Evolutionary conservation across 2,797 vertebrate species (phyloP), one percentile per base, ranked within the genome.

Genomic region (Rhynchotus rufescens): DNA sequence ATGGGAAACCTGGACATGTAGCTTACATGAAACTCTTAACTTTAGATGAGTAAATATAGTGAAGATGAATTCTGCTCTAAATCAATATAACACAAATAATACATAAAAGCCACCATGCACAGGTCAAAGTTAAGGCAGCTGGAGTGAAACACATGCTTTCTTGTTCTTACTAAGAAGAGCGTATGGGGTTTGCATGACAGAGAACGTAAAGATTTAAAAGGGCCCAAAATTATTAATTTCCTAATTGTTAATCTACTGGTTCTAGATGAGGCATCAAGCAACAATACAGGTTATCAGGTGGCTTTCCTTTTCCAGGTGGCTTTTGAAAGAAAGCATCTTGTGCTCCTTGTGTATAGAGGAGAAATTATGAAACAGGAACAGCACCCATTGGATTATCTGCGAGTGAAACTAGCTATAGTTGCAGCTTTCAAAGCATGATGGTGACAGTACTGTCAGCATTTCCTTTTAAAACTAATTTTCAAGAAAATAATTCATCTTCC

Each of bases 21-120:
- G 61, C 68, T 89, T 44, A 68, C 84, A 60, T 85, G 81, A 90
- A 94, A 66, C 6, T 6, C 13, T 34, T 86, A 91, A 86, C 75
- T 90, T 91, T 51, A 91, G 73, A 80, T 68, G 28, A 56, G 30
- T 90, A 86, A 82, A 86, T 30, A 23, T 56, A 80, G 66, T 72
- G 81, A 88, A 80, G 90, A 93, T 75, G 45, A 86, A 91, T 92
- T 88, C 49, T 88, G 40, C 68, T 65, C 40, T 93, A 91, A 90
- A 82, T 83, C 69, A 87, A 47, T 92, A 60, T 78, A 94, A 83
- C 47, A 93, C 66, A 95, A 96, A 95, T 73, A 90, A 85, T 69
- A 90, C 47, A 85, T 69, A 93, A 94, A 94, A 90, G 59, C 42
- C 64, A 85, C 76, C 78, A 87, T 76, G 59, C 34, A 69, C n/a